These are phyloP conservation scores for Bombyx mandarina DNA, from an alignment of 1,140 invertebrate genomes.

Conservation along the genomic window DNA sequence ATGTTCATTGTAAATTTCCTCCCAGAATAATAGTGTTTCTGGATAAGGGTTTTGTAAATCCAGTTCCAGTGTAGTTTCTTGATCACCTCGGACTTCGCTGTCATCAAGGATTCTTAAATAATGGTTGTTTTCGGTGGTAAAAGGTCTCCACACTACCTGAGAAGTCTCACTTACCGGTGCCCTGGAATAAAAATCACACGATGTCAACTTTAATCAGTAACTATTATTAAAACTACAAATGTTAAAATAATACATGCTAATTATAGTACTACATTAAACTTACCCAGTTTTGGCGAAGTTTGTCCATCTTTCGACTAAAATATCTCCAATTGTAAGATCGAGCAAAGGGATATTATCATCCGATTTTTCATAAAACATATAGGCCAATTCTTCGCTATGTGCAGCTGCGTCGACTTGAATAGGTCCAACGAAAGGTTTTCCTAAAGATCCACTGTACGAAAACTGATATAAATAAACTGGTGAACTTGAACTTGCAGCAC, in stretches of 20 bases:
- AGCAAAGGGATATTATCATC: conserved; percentile 9
- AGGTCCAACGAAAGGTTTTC: conserved; percentile 28
- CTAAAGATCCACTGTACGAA: conserved; percentile 45
- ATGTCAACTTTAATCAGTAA: background rate
- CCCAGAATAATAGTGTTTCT: conserved; percentile 39
- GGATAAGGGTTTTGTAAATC: conserved; percentile 33
- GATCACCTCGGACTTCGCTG: conserved; percentile 22
- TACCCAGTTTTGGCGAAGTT: conserved; percentile 56
- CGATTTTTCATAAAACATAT: conserved; percentile 35
- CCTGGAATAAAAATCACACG: conserved; percentile 24
- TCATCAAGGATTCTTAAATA: conserved; percentile 35
- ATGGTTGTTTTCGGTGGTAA: conserved; percentile 17
- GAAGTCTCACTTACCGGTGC: conserved; percentile 32
- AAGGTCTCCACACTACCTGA: conserved; percentile 30
- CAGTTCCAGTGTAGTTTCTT: conserved; percentile 28
- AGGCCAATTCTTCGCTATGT: conserved; percentile 53
- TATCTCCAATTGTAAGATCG: conserved; percentile 37
- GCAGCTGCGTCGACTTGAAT: conserved; percentile 28
- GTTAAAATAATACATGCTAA: background rate
- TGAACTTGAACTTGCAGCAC: conserved; percentile 20
- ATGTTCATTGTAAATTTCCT: conserved; percentile 38
- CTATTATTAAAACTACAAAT: background rate
- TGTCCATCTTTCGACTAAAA: conserved; percentile 54
- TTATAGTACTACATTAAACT: conserved; percentile 10
- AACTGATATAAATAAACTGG: conserved; percentile 53